Evolutionary conservation across 2,113 vertebrate genomes (phyloP), one percentile per base, ranked within the genome.

Genomic region (Nerophis ophidion): DNA sequence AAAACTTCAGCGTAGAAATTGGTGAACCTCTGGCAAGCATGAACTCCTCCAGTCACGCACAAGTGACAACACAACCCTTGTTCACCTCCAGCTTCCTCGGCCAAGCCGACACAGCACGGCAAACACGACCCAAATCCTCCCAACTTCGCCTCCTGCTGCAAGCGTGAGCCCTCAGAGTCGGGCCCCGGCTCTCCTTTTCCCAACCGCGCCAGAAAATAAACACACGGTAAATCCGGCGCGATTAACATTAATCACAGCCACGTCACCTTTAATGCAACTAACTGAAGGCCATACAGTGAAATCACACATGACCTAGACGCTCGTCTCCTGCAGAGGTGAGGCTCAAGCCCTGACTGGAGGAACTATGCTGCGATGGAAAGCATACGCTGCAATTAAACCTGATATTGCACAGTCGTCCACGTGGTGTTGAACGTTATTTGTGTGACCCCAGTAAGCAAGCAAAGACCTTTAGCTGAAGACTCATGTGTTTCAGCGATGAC

Each of bases 201-300:
- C 81, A 86, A 84, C 69, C 69, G 76, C 71, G 63, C 80, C 75
- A 78, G 79, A 84, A 86, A 89, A 86, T 86, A 89, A 88, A 88
- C 82, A 88, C 73, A 61, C 83, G 76, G 77, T 86, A 86, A 87
- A 87, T 86, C 81, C 81, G 70, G 71, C 60, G 8, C 78, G 87
- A 87, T 88, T 84, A 87, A 66, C 79, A 83, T 83, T 81, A 77
- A 89, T 88, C 84, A 83, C 58, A 72, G 81, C 75, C 82, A 81
- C 76, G 83, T 86, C 83, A 86, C 77, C 57, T 71, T 34, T 81
- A 76, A 78, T 77, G 84, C 68, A 59, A 58, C 63, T 5, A 61
- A 71, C 78, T 82, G 68, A 74, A 69, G 70, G 54, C 62, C 58
- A 54, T 74, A 48, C 77, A 74, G 71, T 60, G 68, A 80, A 82